Percentiles rank a stretch among this genome's conserved stretches.
These are phyloP conservation scores for Micropoecilia bifurca DNA, from an alignment of 2,797 vertebrate species.

Conservation along the genomic window DNA sequence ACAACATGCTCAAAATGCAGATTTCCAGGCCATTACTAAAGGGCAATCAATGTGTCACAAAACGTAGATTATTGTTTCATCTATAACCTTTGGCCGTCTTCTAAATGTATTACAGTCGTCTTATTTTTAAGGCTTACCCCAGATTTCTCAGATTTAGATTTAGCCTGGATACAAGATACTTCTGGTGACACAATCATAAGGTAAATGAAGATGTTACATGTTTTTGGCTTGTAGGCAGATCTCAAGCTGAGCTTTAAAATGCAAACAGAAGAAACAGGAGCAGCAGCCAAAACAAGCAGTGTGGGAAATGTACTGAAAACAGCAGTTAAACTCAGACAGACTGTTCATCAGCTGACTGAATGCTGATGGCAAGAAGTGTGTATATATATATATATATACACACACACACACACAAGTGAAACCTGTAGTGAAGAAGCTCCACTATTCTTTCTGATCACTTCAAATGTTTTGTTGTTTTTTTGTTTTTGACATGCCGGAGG, in stretches of 20 bases:
- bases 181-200: neutral
- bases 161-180: neutral
- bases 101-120: neutral
- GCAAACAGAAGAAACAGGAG: neutral
- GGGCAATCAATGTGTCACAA: neutral
- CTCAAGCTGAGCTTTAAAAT: constrained; percentile 1
- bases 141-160: neutral
- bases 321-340: neutral
- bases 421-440: neutral
- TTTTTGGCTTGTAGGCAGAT: neutral
- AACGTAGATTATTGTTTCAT: neutral
- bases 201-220: neutral
- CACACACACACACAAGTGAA: neutral
- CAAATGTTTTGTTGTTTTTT: too few species aligned
- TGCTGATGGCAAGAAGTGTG: neutral
- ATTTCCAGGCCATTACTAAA: neutral
- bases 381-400: too few species aligned
- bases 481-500: neutral
- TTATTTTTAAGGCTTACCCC: neutral
- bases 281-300: neutral
- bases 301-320: neutral
- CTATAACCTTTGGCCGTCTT: neutral
- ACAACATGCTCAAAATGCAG: neutral
- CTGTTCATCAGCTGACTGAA: neutral
- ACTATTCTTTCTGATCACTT: neutral